phyloP scores from a whole-genome alignment of 2,888 invertebrate genomes.

The Diarsia dahlii region DNA sequence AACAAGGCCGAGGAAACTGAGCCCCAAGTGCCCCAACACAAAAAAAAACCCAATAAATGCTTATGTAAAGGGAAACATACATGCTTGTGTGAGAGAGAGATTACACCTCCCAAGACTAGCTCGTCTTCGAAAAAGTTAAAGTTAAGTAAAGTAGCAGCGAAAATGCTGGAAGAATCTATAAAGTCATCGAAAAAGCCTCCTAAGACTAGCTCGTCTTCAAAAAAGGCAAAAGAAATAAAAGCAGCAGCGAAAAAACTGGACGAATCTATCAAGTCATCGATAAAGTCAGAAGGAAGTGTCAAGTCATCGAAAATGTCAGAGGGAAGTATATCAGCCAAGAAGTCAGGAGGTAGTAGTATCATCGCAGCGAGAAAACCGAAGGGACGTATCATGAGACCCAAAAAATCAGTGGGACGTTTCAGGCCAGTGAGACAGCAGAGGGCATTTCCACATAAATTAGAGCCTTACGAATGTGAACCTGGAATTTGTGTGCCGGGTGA shows the following conservation, averaged over 20 bases:
- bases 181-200: slow-evolving; percentile 10
- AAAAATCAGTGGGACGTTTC: slow-evolving; percentile 20
- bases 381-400: slow-evolving; percentile 25
- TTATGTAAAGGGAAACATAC: background rate
- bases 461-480: slow-evolving; percentile 69
- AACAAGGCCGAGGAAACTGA: background rate
- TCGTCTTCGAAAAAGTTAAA: slow-evolving; percentile 17
- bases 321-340: background rate
- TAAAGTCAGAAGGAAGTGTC: slow-evolving; percentile 18
- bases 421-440: slow-evolving; percentile 22
- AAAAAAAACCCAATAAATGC: background rate
- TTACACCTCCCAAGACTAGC: slow-evolving; percentile 8
- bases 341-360: slow-evolving; percentile 9
- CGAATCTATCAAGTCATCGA: slow-evolving; percentile 22
- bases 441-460: slow-evolving; percentile 44
- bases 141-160: slow-evolving; percentile 17
- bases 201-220: slow-evolving; percentile 24
- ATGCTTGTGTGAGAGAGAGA: background rate
- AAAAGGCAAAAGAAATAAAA: slow-evolving; percentile 17
- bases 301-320: slow-evolving; percentile 1
- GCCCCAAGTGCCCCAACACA: background rate
- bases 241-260: slow-evolving; percentile 9
- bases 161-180: slow-evolving; percentile 18
- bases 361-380: slow-evolving; percentile 15
- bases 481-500: slow-evolving; percentile 67